Base-by-base conservation (phyloP, 2,888 invertebrate genomes). In the Drosophila anomalata region DNA sequence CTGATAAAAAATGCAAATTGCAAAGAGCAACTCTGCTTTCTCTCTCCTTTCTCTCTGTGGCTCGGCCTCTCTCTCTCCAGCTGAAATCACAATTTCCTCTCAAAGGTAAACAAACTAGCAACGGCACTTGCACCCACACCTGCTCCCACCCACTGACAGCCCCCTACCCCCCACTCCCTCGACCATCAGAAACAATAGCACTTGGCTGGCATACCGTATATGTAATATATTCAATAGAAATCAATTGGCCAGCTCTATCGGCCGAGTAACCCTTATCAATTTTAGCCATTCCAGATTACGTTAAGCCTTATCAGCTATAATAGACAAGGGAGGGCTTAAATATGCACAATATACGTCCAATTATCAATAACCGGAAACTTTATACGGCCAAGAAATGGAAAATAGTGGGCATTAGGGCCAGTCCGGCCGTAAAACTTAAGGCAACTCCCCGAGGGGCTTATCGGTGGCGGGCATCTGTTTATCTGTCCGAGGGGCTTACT, bases 71-170 rank as follows among this genome's bases (percentile, higher is more conserved):
- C 57, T 17, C 17, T 17, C 17, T 17, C 26, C 50, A 20, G 33
- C 58, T 41, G 22, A 47, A 52, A 56, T 56, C 66, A 56, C 12
- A 50, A 50, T 26, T 36, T 46, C 33, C 41, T 48, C 68, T 68
- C 59, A 24, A 67, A 53, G 47, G 68, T 68, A 68, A 68, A 68
- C 68, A 68, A 68, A 68, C 52, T 36, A 46, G 42, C 41, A 29
- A 42, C 50, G 31, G 39, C 41, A 31, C 46, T 17, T 11, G 17
- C 22, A 41, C 52, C 46, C 52, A 53, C 46, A 29, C 63, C 39
- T 46, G 42, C 24, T 26, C 14, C 36, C 33, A 2, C 2, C 5
- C 2, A 50, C 26, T 14, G 11, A n/a, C n/a, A n/a, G n/a, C n/a
- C n/a, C n/a, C n/a, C n/a, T n/a, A n/a, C 8, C 17, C 33, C 33